phyloP scores from a whole-genome alignment of 2,888 invertebrate species.

The Ochlodes sylvanus region DNA sequence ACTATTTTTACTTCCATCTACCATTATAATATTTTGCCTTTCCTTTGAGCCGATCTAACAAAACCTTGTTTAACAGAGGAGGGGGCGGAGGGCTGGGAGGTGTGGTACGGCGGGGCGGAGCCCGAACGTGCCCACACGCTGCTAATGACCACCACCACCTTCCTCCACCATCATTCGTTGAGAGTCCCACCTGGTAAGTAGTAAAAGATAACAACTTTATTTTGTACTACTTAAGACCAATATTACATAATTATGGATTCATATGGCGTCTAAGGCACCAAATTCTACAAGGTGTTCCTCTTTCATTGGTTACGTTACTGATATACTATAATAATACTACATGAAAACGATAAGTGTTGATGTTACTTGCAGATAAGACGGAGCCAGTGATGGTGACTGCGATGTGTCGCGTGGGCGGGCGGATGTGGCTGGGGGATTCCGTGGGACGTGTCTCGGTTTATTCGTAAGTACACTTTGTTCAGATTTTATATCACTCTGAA shows the following conservation, averaged over 20 bases:
- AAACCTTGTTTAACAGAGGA: constrained; percentile 58
- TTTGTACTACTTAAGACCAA: no score
- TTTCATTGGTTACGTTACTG: no score
- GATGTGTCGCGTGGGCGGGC: constrained; percentile 90
- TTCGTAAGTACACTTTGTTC: constrained; percentile 73
- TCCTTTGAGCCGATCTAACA: not conserved
- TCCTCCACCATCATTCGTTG: constrained; percentile 67
- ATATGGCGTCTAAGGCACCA: no score
- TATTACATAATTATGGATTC: no score
- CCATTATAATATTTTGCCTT: not conserved
- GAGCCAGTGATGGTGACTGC: constrained; percentile 87
- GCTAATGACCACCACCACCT: constrained; percentile 54
- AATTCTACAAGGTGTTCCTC: no score
- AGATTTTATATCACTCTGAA: no score
- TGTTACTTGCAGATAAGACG: constrained; percentile 59
- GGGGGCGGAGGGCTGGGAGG: constrained; percentile 86
- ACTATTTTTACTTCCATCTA: no score
- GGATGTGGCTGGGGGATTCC: constrained; percentile 96
- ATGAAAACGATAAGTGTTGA: no score
- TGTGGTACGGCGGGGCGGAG: constrained; percentile 87
- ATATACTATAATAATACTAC: no score
- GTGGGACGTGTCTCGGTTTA: constrained; percentile 94
- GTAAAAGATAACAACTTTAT: not conserved
- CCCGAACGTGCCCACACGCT: constrained; percentile 82
- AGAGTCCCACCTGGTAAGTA: constrained; percentile 62